Conservation (phyloP, 2,888 invertebrate genomes). For the Mellilla xanthometata region DNA sequence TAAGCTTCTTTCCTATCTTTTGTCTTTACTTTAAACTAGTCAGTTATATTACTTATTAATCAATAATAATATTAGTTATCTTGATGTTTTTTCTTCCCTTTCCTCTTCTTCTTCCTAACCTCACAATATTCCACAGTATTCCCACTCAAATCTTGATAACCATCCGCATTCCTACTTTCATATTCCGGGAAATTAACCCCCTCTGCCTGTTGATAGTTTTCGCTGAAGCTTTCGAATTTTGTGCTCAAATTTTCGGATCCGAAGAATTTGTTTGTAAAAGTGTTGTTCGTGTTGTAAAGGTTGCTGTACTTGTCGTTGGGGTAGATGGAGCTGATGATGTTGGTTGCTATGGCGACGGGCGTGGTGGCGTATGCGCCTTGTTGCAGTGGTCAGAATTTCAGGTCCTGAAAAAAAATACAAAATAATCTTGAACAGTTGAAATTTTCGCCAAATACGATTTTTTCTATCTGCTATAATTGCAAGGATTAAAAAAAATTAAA, state of each 20-base stretch:
- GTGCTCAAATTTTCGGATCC: conserved; percentile 65
- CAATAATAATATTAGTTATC: too few relatives aligned
- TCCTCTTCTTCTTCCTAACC: conserved; percentile 53
- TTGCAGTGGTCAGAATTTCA: conserved; percentile 84
- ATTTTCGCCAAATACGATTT: too few relatives aligned
- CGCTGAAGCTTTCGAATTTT: conserved; percentile 63
- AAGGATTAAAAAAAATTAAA: too few relatives aligned
- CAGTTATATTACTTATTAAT: too few relatives aligned
- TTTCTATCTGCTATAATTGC: too few relatives aligned
- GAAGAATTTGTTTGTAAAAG: conserved; percentile 60
- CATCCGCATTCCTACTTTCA: conserved; percentile 52
- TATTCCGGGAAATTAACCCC: conserved; percentile 64
- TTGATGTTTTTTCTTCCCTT: conserved; percentile 40
- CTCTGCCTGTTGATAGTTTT: conserved; percentile 67
- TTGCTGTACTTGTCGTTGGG: conserved; percentile 71
- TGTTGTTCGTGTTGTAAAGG: conserved; percentile 56
- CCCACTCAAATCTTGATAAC: conserved; percentile 71
- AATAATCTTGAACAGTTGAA: too few relatives aligned
- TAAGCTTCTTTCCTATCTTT: not conserved
- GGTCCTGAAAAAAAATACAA: conserved; percentile 58
- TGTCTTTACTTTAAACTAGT: not conserved
- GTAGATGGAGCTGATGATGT: conserved; percentile 69
- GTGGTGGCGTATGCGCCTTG: conserved; percentile 66
- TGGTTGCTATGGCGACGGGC: conserved; percentile 67
- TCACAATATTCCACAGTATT: conserved; percentile 52